A percentile compares a stretch with the other conserved stretches of the same genome.
These are phyloP conservation scores for Otis tarda DNA, from an alignment of 2,113 vertebrate genomes.

Conservation along the genomic window DNA sequence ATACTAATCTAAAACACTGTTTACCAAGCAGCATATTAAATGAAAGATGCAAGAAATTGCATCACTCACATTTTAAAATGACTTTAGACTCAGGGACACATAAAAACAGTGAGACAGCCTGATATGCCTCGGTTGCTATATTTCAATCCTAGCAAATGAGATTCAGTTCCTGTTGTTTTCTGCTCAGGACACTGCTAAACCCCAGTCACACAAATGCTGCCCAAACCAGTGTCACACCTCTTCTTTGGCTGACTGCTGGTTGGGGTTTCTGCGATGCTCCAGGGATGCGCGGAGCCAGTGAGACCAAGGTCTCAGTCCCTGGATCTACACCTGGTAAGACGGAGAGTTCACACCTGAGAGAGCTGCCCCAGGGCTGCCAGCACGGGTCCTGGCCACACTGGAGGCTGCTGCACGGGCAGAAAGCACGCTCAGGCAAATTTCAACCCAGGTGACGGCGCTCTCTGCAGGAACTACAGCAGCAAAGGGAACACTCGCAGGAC, in stretches of 20 bases:
- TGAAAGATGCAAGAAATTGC: slow-evolving; percentile 79
- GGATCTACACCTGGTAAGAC: background rate
- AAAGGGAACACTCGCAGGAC: background rate
- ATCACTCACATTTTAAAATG: slow-evolving; percentile 80
- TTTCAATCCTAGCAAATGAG: slow-evolving; percentile 64
- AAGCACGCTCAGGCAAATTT: background rate
- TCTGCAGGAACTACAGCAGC: background rate
- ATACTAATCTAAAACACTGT: slow-evolving; percentile 81
- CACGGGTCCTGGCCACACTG: accelerated
- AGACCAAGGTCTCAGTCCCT: background rate
- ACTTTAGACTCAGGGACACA: slow-evolving; percentile 74
- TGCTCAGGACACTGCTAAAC: slow-evolving; percentile 50
- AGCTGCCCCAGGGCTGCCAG: background rate
- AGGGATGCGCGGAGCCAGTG: accelerated
- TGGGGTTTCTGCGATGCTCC: background rate
- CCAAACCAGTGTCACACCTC: slow-evolving; percentile 27
- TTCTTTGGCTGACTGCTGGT: background rate
- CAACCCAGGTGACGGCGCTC: background rate
- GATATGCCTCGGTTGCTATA: slow-evolving; percentile 53
- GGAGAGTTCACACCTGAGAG: background rate
- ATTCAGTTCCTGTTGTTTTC: slow-evolving; percentile 62
- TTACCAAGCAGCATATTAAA: slow-evolving; percentile 82
- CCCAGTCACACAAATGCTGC: background rate
- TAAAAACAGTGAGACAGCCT: slow-evolving; percentile 63
- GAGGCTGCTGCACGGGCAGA: background rate